Base-by-base conservation (phyloP, 1,140 invertebrate species). In the Drosophila kikkawai region DNA sequence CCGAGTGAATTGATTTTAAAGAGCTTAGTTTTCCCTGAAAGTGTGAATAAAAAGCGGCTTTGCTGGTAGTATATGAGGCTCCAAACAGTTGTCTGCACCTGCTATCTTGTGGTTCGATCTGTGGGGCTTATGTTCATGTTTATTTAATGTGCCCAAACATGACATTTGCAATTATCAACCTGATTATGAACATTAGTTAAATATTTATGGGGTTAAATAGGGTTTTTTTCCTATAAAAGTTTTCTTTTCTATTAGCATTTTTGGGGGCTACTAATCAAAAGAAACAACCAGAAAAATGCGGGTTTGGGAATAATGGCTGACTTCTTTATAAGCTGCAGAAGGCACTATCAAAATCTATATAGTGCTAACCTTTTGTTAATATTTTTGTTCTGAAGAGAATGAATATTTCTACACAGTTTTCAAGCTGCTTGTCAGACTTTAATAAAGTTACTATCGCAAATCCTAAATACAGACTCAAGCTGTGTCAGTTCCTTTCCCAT, bases 121-220 rank as follows among this genome's bases (percentile, higher is more conserved):
- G 15, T 39, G 59, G 8, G 34, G 36, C 58, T 47, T 48, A 39
- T 64, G 65, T 64, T 68, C 48, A 70, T 68, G 63, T 55, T 70
- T 56, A 37, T 60, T 51, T 41, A 42, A 73, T 59, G 45, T 34
- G 56, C 22, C 22, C 45, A 32, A 29, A 50, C 45, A 50, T 47
- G 37, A n/a, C 67, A 73, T 37, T 37, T 59, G 17, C 42, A 71
- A 73, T 73, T 60, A 73, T 71, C 53, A 59, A 12, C 7, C 67
- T 39, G 63, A 70, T 70, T 70, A 56, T 68, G 39, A 34, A 26
- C 64, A 70, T 70, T 70, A 68, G 67, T 47, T 70, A 36, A 70
- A 37, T 68, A 68, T 70, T 67, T 53, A 67, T 36, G 7, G 37
- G 39, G 29, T 22, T 60, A 34, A 60, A 60, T 69, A 26, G 32